Percentiles rank a stretch among this genome's conserved stretches.
These are phyloP conservation scores for Ophion costatus DNA, from an alignment of 2,888 invertebrate genomes.

Conservation along the genomic window DNA sequence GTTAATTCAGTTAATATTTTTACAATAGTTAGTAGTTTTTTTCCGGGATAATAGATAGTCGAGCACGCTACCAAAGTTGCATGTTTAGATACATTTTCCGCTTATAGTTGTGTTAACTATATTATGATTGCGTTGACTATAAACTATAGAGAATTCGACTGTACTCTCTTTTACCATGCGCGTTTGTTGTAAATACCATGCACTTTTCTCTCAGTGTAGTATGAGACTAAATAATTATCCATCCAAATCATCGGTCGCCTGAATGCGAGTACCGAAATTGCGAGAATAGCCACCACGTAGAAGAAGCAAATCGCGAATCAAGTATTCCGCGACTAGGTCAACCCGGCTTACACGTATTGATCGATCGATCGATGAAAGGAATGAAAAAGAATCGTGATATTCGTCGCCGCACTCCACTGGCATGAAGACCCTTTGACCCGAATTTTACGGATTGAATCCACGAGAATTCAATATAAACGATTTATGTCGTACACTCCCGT, in stretches of 20 bases:
- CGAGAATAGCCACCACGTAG: not conserved
- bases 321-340: constrained; percentile 43
- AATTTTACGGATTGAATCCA: constrained; percentile 67
- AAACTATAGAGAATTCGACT: too few species aligned
- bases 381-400: constrained; percentile 40
- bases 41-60: too few species aligned
- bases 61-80: too few species aligned
- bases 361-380: constrained; percentile 25
- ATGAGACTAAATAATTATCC: not conserved
- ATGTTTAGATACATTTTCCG: too few species aligned
- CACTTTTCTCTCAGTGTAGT: too few species aligned
- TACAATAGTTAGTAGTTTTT: too few species aligned
- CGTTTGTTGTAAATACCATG: too few species aligned
- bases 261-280: not conserved
- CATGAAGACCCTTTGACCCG: constrained; percentile 72
- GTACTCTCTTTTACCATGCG: too few species aligned
- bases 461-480: constrained; percentile 53
- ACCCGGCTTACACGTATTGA: not conserved
- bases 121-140: too few species aligned
- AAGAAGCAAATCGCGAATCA: constrained; percentile 36
- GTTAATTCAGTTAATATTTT: too few species aligned
- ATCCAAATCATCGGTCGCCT: not conserved
- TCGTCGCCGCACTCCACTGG: constrained; percentile 52
- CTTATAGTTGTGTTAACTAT: too few species aligned
- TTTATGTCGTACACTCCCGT: constrained; percentile 35